These are phyloP conservation scores for Petromus typicus DNA, from an alignment of 2,113 vertebrate genomes.

Conservation along the genomic window DNA sequence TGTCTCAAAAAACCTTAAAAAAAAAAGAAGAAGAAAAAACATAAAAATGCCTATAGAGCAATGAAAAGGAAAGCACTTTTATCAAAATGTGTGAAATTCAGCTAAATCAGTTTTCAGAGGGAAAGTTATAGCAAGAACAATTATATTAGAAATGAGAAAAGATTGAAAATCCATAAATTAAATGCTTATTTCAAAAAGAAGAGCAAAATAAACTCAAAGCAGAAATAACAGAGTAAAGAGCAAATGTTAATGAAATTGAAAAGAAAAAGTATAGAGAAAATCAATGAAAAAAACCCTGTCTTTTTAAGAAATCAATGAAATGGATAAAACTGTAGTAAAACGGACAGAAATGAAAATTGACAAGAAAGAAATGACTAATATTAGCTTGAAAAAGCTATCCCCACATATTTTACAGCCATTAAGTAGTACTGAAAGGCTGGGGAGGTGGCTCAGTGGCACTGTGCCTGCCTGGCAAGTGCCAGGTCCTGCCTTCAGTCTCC, in stretches of 20 bases:
- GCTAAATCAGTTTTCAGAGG: neutral
- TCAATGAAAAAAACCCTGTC: neutral
- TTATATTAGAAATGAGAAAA: neutral
- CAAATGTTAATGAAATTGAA: neutral
- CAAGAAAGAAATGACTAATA: neutral
- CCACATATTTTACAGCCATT: neutral
- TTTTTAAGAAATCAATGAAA: neutral
- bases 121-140: neutral
- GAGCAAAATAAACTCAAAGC: neutral
- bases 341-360: neutral
- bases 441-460: no score
- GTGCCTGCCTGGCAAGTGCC: no score
- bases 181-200: neutral
- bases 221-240: neutral
- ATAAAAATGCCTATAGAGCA: neutral
- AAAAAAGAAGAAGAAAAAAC: no score
- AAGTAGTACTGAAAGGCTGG: neutral
- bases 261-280: neutral
- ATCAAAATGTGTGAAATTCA: neutral
- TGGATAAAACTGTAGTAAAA: neutral
- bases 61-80: neutral
- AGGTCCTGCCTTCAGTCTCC: no score
- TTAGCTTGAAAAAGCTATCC: slow-evolving; percentile 7
- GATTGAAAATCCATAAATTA: neutral
- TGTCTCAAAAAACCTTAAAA: no score